Percentiles rank a stretch among this genome's conserved stretches.
These are phyloP conservation scores for Setipinna tenuifilis DNA, from an alignment of 2,797 vertebrate genomes.

Conservation along the genomic window DNA sequence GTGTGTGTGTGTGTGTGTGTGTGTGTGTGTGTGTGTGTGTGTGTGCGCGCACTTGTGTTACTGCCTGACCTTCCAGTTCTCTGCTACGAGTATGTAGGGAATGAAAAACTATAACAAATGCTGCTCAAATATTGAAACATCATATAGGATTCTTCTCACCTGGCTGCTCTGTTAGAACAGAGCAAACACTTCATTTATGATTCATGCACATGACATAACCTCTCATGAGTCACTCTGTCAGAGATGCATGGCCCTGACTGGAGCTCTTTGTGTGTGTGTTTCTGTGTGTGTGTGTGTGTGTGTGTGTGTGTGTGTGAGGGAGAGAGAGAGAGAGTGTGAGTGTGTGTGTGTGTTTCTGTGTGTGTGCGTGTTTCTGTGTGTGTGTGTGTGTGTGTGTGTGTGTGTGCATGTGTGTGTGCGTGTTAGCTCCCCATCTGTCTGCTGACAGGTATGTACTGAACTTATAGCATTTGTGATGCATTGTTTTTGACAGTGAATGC, in stretches of 20 bases:
- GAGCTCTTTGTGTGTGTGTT: no score
- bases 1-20: constrained; percentile 1
- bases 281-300: no score
- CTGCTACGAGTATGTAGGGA: background rate
- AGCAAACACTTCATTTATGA: constrained; percentile 10
- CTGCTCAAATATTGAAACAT: background rate
- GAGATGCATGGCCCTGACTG: background rate
- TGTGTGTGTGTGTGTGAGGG: no score
- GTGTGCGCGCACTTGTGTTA: background rate
- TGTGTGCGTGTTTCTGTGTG: no score
- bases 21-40: background rate
- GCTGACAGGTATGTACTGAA: background rate
- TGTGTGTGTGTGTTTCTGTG: no score
- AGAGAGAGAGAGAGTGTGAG: no score
- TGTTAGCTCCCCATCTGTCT: no score
- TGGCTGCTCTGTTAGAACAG: background rate
- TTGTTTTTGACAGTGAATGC: background rate
- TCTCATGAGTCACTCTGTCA: background rate
- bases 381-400: no score
- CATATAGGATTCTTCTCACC: constrained; percentile 13
- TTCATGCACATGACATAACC: background rate
- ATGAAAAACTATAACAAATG: background rate
- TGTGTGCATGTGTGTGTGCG: no score
- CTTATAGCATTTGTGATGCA: background rate
- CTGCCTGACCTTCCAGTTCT: background rate